Conservation (phyloP, 2,888 invertebrate species). For the Sclerodermus sp. region DNA sequence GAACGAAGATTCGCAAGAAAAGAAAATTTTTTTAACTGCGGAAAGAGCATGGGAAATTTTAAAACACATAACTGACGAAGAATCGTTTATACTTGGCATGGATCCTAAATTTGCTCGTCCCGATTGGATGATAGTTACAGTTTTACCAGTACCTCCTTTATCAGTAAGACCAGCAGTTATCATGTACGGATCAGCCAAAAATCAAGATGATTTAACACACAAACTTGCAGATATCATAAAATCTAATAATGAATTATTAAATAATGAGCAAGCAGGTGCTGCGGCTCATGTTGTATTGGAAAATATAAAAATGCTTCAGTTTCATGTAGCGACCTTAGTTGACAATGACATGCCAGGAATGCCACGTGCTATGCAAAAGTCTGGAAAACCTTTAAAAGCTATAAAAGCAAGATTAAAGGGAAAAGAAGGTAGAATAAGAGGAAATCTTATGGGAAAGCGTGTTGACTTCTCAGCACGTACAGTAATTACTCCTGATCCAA, state of each 20-base stretch:
- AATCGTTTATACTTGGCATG: slow-evolving; percentile 92
- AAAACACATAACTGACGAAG: slow-evolving; percentile 95
- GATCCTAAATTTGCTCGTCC: slow-evolving; percentile 96
- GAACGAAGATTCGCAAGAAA: slow-evolving; percentile 97
- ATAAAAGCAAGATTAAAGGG: slow-evolving; percentile 95
- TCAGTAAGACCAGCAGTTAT: slow-evolving; percentile 97
- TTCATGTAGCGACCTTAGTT: slow-evolving; percentile 95
- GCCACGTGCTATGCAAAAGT: slow-evolving; percentile 98
- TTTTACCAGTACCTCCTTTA: slow-evolving; percentile 94
- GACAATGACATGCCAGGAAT: slow-evolving; percentile 99
- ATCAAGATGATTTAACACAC: slow-evolving; percentile 98
- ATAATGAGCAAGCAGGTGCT: slow-evolving; percentile 95
- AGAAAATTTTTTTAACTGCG: slow-evolving; percentile 90
- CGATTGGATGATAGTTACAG: slow-evolving; percentile 99
- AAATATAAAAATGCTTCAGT: slow-evolving; percentile 97
- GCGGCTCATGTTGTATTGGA: slow-evolving; percentile 97
- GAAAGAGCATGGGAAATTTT: slow-evolving; percentile 97
- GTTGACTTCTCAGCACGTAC: slow-evolving; percentile 99
- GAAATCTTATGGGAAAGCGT: slow-evolving; percentile 99
- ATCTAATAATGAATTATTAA: slow-evolving; percentile 91
- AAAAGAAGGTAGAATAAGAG: slow-evolving; percentile 98
- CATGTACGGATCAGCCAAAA: slow-evolving; percentile 98
- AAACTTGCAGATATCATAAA: slow-evolving; percentile 98
- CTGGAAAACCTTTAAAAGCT: slow-evolving; percentile 97
- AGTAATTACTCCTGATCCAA: slow-evolving; percentile 96